Base-by-base conservation (phyloP, 2,797 vertebrate species). In the Sciaenops ocellatus region DNA sequence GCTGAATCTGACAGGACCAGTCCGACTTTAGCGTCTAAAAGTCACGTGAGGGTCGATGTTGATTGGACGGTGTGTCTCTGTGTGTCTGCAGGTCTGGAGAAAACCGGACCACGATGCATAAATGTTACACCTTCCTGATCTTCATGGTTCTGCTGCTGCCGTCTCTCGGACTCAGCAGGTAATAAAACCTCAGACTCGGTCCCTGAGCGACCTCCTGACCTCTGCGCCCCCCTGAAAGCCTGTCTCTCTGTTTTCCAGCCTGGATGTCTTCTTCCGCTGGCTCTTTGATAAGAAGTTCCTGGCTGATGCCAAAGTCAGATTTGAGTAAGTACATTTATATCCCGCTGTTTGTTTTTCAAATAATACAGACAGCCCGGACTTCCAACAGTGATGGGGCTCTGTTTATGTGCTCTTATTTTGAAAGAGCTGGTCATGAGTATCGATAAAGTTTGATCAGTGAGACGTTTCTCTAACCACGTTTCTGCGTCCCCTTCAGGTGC, bases 51-150 rank as follows among this genome's bases (percentile, higher is more conserved):
- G 34, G 34, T 38, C 2, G 34, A 38, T 38, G 34, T 38, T 38
- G 34, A 38, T 8, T 38, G 34, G 34, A 9, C 8, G 34, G 34
- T 9, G 34, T 38, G 8, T 38, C 8, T 38, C 34, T 38, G 34
- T 38, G 6, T 69, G 3, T 71, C 28, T 69, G 18, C 89, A 99
- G 98, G 90, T 99, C 97, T 10, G 98, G 97, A 73, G 98, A 99
- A 85, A 99, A 99, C 88, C 94, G 98, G 88, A 98, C 97, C 0
- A 99, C 98, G 1, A 99, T 99, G 98, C 98, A 98, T 87, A 99
- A 99, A 64, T 99, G 98, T 78, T 99, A 99, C 93, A 99, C 98
- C 26, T 99, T 99, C 93, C 96, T 99, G 82, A 97, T 99, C 95
- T 99, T 99, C 90, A 99, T 99, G 98, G 98, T 99, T 34, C 94